phyloP scores from a whole-genome alignment of 2,113 vertebrate genomes.

The Pseudorectes ferrugineus region DNA sequence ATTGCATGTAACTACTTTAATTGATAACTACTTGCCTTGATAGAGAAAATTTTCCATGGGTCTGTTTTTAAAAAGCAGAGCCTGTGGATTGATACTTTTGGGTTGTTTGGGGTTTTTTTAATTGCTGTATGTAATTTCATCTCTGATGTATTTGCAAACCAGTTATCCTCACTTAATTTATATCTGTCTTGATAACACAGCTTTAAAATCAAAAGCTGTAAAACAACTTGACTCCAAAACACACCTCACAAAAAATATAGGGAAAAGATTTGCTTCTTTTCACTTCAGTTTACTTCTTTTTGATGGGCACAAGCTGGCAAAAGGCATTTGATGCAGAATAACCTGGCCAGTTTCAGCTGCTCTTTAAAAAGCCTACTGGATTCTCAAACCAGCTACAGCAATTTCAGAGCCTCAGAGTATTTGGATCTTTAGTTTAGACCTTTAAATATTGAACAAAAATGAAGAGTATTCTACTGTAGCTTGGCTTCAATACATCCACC shows the following conservation, averaged over 20 bases:
- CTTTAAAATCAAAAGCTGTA: not conserved
- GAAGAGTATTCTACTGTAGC: not conserved
- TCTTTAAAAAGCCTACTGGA: not conserved
- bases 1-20: not conserved
- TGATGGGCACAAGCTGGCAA: not conserved
- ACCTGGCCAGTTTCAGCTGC: not conserved
- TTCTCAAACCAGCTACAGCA: not conserved
- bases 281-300: not conserved
- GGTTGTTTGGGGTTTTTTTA: not conserved
- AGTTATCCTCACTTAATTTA: not conserved
- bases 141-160: not conserved
- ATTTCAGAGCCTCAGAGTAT: not conserved
- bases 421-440: not conserved
- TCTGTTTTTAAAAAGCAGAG: not conserved
- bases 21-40: not conserved
- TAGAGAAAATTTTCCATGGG: not conserved
- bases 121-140: not conserved
- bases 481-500: not conserved
- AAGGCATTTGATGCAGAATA: conserved; percentile 13
- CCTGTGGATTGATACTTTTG: not conserved
- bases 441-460: not conserved
- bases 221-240: not conserved
- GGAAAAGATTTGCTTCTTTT: not conserved
- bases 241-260: not conserved
- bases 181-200: not conserved